A percentile compares a stretch with the other conserved stretches of the same genome.
Conservation (phyloP, 2,888 invertebrate species). For the Rhopalosiphum nymphaeae region DNA sequence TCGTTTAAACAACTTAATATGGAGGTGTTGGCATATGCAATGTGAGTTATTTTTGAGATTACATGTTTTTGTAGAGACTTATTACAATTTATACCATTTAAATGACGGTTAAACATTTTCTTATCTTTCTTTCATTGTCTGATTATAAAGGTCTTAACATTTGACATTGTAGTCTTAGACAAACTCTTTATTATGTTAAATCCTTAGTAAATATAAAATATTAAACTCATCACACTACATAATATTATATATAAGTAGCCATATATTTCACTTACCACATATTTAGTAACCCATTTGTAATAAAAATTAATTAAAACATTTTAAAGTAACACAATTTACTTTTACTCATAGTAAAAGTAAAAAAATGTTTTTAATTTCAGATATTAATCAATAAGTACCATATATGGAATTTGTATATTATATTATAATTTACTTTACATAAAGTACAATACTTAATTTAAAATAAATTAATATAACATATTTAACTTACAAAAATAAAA, state of each 20-base stretch:
- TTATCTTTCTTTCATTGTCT: conserved; percentile 50
- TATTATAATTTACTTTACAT: background rate
- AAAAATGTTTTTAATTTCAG: background rate
- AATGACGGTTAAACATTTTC: conserved; percentile 54
- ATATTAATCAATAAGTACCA: background rate
- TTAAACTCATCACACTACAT: conserved; percentile 12
- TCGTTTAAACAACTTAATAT: conserved; percentile 98
- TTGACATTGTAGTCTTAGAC: conserved; percentile 55
- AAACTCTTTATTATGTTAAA: conserved; percentile 42
- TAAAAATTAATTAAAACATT: conserved; percentile 12
- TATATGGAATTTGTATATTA: background rate
- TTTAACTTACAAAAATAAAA: background rate
- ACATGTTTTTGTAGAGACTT: conserved; percentile 67
- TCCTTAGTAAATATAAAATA: conserved; percentile 46
- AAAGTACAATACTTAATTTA: background rate
- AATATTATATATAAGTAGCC: conserved; percentile 10
- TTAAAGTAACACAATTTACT: conserved; percentile 1
- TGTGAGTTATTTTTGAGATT: conserved; percentile 75
- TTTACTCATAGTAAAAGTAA: background rate
- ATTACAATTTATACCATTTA: conserved; percentile 57
- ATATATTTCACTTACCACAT: conserved; percentile 10
- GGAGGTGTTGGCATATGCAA: conserved; percentile 99
- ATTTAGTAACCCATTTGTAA: background rate
- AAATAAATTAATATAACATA: background rate
- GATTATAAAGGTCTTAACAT: conserved; percentile 63